These are phyloP conservation scores for Sympetrum striolatum DNA, from an alignment of 2,888 invertebrate species.

Conservation along the genomic window DNA sequence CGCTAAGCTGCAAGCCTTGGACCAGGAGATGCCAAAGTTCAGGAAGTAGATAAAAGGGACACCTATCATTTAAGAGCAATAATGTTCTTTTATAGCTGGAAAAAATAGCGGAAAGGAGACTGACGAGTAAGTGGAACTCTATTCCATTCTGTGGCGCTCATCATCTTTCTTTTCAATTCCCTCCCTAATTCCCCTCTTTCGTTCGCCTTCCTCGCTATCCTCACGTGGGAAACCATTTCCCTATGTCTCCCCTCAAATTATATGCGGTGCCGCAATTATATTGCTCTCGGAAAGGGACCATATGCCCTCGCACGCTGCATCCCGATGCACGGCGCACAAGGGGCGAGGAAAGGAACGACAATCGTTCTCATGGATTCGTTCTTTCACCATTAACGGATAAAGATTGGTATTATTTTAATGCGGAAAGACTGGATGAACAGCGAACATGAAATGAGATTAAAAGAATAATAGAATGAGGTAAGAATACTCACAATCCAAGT, in stretches of 20 bases:
- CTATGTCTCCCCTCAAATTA: neutral
- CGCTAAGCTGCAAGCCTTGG: neutral
- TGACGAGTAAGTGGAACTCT: neutral
- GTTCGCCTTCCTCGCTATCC: neutral
- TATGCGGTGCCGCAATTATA: neutral
- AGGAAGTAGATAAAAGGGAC: neutral
- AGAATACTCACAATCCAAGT: too few relatives aligned
- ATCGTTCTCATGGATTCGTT: neutral
- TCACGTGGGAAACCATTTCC: neutral
- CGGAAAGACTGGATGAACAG: too few relatives aligned
- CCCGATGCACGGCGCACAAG: neutral
- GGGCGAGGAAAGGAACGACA: neutral
- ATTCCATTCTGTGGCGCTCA: neutral
- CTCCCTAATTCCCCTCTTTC: neutral
- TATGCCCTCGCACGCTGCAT: neutral
- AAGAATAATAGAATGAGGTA: too few relatives aligned
- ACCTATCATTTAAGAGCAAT: constrained; percentile 33
- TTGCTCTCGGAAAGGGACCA: neutral
- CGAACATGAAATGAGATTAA: too few relatives aligned
- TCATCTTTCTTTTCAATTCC: neutral
- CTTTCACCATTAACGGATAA: neutral
- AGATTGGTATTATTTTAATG: neutral
- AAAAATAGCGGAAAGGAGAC: neutral
- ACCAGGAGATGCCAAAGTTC: neutral
- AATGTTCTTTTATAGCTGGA: constrained; percentile 7